Evolutionary conservation across 2,797 vertebrate genomes (phyloP).

Genomic region (Chelonia mydas): DNA sequence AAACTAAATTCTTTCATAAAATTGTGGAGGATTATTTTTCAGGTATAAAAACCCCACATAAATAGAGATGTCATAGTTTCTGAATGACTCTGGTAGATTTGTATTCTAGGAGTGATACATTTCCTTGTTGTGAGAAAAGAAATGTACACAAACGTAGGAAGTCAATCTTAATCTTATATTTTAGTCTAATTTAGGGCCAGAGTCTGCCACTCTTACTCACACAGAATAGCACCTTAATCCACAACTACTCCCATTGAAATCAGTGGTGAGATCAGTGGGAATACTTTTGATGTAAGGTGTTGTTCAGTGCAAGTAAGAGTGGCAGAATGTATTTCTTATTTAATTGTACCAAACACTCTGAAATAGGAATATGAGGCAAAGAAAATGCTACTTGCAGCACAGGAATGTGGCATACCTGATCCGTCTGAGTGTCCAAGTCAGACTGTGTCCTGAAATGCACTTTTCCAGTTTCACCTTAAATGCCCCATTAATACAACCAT

Average conservation of each 20-base stretch:
- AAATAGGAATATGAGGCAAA: neutral
- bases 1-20: neutral
- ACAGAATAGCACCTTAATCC: neutral
- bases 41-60: neutral
- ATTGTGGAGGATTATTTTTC: neutral
- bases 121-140: neutral
- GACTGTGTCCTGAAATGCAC: neutral
- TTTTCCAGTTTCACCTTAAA: neutral
- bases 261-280: neutral
- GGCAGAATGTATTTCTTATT: neutral
- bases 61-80: neutral
- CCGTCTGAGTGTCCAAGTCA: neutral
- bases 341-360: neutral
- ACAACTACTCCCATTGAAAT: neutral
- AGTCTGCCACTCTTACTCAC: neutral
- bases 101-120: neutral
- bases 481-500: neutral
- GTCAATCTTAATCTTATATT: neutral
- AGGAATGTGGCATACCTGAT: rapidly evolving
- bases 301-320: neutral
- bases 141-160: neutral
- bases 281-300: neutral
- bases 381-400: neutral
- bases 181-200: neutral
- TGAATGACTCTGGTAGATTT: neutral